phyloP scores from a whole-genome alignment of 1,140 invertebrate species.

The Grapholita molesta region DNA sequence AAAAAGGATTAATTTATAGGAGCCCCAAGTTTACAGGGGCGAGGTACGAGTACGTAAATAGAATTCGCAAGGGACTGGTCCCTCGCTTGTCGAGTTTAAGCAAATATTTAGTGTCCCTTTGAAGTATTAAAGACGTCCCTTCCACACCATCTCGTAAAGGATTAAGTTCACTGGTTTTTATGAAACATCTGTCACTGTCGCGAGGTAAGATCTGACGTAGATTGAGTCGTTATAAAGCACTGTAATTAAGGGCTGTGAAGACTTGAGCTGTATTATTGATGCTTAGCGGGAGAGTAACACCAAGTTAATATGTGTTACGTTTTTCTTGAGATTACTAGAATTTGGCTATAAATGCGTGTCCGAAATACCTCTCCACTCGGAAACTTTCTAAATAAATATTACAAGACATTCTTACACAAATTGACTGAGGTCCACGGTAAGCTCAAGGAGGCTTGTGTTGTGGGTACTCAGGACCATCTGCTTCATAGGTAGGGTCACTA shows the following conservation, averaged over 20 bases:
- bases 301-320: too few relatives aligned
- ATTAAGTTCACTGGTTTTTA: neutral
- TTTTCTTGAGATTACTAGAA: too few relatives aligned
- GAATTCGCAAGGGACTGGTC: neutral
- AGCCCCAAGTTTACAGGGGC: neutral
- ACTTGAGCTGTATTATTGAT: neutral
- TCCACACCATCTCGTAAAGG: neutral
- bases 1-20: neutral
- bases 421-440: too few relatives aligned
- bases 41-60: neutral
- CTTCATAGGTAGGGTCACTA: too few relatives aligned
- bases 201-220: neutral
- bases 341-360: too few relatives aligned
- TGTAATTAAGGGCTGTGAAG: neutral
- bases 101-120: slow-evolving; percentile 10
- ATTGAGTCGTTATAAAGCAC: neutral
- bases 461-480: too few relatives aligned
- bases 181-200: slow-evolving; percentile 8
- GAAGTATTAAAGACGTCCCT: neutral
- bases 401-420: too few relatives aligned
- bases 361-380: too few relatives aligned
- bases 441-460: too few relatives aligned
- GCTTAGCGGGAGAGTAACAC: too few relatives aligned
- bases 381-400: too few relatives aligned
- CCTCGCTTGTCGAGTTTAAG: neutral